These are phyloP conservation scores for Pristionchus exspectatus DNA, from an alignment of 2,888 invertebrate species.

Conservation along the genomic window DNA sequence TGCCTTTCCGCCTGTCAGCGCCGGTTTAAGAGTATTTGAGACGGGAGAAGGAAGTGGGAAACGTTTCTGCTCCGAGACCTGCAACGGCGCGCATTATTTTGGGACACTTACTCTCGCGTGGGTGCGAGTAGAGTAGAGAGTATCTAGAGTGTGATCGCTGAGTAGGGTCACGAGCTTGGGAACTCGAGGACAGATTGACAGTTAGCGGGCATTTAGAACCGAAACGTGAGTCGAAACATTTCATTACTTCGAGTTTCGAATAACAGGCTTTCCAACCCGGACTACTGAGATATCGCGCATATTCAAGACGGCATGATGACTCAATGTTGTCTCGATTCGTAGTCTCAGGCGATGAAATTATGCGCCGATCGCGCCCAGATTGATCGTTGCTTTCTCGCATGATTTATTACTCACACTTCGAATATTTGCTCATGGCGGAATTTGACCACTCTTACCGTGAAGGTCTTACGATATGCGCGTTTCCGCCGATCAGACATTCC, in stretches of 20 bases:
- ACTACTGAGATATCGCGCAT: neutral
- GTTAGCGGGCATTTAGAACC: neutral
- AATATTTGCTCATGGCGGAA: neutral
- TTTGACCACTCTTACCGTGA: neutral
- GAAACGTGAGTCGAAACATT: neutral
- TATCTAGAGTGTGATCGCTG: neutral
- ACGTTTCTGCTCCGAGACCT: neutral
- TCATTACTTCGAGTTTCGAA: neutral
- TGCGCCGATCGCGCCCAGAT: neutral
- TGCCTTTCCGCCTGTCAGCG: neutral
- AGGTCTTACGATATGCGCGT: neutral
- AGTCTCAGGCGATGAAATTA: neutral
- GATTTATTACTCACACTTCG: neutral
- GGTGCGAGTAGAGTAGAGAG: neutral
- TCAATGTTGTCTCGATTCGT: neutral
- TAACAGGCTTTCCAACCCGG: neutral
- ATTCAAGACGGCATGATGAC: neutral
- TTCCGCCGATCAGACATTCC: neutral
- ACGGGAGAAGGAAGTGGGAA: neutral
- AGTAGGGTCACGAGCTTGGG: neutral
- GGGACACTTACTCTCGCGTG: neutral
- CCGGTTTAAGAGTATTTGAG: neutral
- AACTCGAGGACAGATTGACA: neutral
- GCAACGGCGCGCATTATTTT: neutral
- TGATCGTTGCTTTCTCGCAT: neutral